Evolutionary conservation across 2,113 vertebrate species (phyloP), one percentile per base, ranked within the genome.

Genomic region (Mugil cephalus): DNA sequence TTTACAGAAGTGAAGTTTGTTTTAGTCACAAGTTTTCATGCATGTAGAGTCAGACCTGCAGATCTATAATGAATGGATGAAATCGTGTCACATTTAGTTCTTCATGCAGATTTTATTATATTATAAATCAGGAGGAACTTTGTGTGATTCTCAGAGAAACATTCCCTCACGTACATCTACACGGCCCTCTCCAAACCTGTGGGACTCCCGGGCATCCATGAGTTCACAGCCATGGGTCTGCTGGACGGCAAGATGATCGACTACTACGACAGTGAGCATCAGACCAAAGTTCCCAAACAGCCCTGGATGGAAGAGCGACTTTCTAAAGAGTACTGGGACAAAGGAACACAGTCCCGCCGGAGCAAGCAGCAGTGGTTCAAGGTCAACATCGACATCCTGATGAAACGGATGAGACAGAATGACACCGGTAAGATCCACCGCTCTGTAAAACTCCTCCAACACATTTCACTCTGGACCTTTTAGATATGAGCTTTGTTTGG

Each of bases 121-220:
- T 30, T 30, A 30, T 42, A 12, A 42, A 42, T 42, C 40, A 42
- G 40, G 12, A 30, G 24, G 24, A 30, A 30, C 24, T 30, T 5
- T 30, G 4, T 56, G 2, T 47, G 34, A 21, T 13, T 66, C 18
- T 11, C 80, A 94, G 93, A 86, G 0, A 11, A 0, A 0, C 93
- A 93, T 9, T 86, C 90, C 5, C 91, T 95, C 38, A 64, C n/a
- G 0, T 94, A 94, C 83, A 89, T 85, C 69, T 93, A 94, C 85
- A 91, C 87, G 0, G 88, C 80, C 6, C 5, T 94, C 21, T 92
- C 90, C n/a, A 55, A 69, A 21, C 35, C 75, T 0, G 10, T 52
- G 0, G 0, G 0, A 0, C 18, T 43, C 0, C 85, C 70, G 0
- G 88, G 88, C n/a, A n/a, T 93, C 59, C 89, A 87, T 8, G 8